phyloP scores from a whole-genome alignment of 2,113 vertebrate species.

The Lagopus muta region DNA sequence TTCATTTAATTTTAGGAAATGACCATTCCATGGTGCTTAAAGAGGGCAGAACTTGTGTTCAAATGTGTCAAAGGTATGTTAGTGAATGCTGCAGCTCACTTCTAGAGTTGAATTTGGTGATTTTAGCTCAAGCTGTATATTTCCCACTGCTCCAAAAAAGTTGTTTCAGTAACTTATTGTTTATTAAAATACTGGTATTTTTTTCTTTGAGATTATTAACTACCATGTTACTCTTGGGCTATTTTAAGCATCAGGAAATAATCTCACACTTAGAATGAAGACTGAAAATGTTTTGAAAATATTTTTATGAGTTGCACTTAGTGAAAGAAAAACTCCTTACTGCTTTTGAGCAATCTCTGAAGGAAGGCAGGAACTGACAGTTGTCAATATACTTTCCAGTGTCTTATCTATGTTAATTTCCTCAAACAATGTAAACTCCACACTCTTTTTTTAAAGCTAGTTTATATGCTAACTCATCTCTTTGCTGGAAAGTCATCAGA shows the following conservation, averaged over 20 bases:
- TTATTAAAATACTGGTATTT: neutral
- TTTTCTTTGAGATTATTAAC: neutral
- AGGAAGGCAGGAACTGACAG: neutral
- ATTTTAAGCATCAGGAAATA: neutral
- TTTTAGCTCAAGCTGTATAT: neutral
- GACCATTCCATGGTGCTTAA: constrained; percentile 87
- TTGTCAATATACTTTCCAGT: neutral
- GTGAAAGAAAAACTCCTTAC: neutral
- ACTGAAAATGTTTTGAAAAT: neutral
- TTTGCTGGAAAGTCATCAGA: neutral
- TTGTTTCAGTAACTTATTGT: neutral
- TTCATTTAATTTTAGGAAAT: constrained; percentile 79
- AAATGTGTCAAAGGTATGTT: constrained; percentile 95
- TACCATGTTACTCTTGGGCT: neutral
- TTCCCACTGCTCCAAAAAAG: neutral
- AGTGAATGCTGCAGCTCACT: neutral
- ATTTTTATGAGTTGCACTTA: neutral
- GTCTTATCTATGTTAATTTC: neutral
- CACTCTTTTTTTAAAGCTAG: neutral
- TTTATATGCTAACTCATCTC: neutral
- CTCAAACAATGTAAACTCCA: neutral
- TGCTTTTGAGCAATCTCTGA: neutral
- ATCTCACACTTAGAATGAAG: neutral
- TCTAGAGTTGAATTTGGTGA: neutral
- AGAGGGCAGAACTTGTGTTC: constrained; percentile 87